Evolutionary conservation across 2,888 invertebrate genomes (phyloP), one percentile per base, ranked within the genome.

Genomic region (Ophion ellenae): DNA sequence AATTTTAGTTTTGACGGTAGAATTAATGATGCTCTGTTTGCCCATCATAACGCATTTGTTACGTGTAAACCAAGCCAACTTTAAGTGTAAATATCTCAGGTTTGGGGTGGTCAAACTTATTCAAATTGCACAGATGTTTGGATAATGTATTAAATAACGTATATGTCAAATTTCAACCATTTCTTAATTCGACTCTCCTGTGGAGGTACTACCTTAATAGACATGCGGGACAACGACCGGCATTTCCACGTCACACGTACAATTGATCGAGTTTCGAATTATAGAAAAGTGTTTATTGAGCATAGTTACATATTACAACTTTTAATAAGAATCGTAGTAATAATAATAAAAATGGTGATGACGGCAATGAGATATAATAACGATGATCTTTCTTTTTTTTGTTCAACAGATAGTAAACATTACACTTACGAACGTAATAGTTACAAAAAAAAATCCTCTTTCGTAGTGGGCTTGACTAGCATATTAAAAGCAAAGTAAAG

Each of bases 281-380:
- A 92, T 93, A 93, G 91, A 93, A 93, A 93, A 93, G 88, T 91
- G 89, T 93, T 93, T 93, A 93, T 93, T 93, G 92, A 93, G 92
- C 92, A 92, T 92, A 93, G 90, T 92, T 93, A 93, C 93, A 93
- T 91, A 88, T 90, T 91, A 92, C 88, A 90, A 59, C 81, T 85
- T 78, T 88, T 91, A 89, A 88, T 91, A 90, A 90, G 90, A 88
- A 90, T 88, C 86, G 88, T 90, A 88, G 89, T 89, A 85, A 89
- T 88, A 81, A 88, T 87, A 87, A 90, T 81, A 87, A 85, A 78
- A 83, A 74, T 86, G 84, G 81, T 87, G 86, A 88, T 87, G 87
- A 87, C 88, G 87, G 77, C 82, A 83, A 67, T 87, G 81, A 86
- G 74, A 85, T 74, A 85, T 82, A 77, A 80, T 82, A 73, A 84